Evolutionary conservation across 64 coral and sea anemone genomes (phyloP), one percentile per base, ranked within the genome.

Genomic region (Actinia equina): DNA sequence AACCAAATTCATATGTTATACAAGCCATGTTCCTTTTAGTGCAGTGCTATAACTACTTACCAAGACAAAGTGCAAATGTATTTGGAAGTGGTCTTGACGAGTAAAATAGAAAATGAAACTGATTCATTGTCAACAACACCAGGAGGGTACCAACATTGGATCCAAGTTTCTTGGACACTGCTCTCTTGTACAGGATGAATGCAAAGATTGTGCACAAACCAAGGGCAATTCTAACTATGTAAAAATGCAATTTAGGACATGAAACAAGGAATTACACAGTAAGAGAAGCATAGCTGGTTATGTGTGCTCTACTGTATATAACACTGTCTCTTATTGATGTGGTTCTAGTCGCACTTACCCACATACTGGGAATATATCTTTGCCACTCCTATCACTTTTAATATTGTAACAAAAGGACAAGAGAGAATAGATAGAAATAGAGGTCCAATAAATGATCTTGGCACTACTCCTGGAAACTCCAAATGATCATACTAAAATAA

Each of bases 101-200:
- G 77, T 99, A 99, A 57, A 99, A 99, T 57, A 99, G 59, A 18
- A 99, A 92, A 82, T 99, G 97, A 63, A 99, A 99, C 54, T 99
- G 97, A 22, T 90, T 93, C 0, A 77, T 19, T 2, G 93, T 99
- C 3, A 93, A 56, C 25, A 95, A 19, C 3, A 70, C 82, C 15
- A 95, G 78, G 79, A 99, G 43, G 16, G 82, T 85, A n/a, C 90
- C 97, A 91, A 99, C 88, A 86, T 82, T 76, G 67, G 86, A 64
- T 6, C 97, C 97, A 88, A 99, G 87, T 70, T 86, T 91, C 77
- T 80, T 63, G 85, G 93, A 88, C 16, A 99, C 87, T 19, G 93
- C 94, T 42, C 25, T 79, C 42, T 87, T 92, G 43, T 86, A 99
- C 70, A 70, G 78, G 6, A 87, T 79, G 44, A 99, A 93, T 45